Base-by-base conservation (phyloP, 2,888 invertebrate species). In the Drosophila diplacantha region DNA sequence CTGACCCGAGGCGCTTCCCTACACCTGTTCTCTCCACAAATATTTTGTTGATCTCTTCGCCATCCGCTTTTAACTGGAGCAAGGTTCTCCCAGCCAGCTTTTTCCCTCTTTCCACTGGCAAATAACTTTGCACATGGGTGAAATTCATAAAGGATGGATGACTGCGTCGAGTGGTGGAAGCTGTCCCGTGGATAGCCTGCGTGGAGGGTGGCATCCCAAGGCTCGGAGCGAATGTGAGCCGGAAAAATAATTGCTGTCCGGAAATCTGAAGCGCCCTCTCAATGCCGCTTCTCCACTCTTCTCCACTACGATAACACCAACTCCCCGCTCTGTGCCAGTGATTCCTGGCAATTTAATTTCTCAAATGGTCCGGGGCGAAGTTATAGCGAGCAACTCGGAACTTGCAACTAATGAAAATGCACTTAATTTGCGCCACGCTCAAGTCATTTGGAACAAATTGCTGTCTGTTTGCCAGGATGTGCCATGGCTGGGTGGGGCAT, bases 391-490 rank as follows among this genome's bases (percentile, higher is more conserved):
- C 77, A 41, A 46, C 44, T 31, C 31, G 44, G 31, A 81, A 67
- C 68, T 81, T 79, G 74, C 68, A 66, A 71, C 79, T 78, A 78
- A 81, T 78, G 81, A 78, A 78, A 81, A 74, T 78, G 79, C 74
- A 74, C 81, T 81, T 71, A 74, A 78, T 78, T 81, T 77, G 68
- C 57, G 52, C 60, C 60, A n/a, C 49, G 51, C 78, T 81, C 74
- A 68, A 81, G 78, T 75, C 75, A 68, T 62, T 62, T 52, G 74
- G 51, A 75, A 74, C 68, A 81, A 77, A 70, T 67, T 54, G 56
- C 61, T 64, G 59, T 74, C 70, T 73, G 64, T 37, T 16, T 35
- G 39, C 39, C 24, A 12, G 58, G 39, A 41, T 6, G 29, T 9
- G 34, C 18, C 24, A n/a, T 5, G 24, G 22, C n/a, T 7, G 46